Evolutionary conservation across 2,888 invertebrate species (phyloP).

Genomic region (Bellardia pandia): DNA sequence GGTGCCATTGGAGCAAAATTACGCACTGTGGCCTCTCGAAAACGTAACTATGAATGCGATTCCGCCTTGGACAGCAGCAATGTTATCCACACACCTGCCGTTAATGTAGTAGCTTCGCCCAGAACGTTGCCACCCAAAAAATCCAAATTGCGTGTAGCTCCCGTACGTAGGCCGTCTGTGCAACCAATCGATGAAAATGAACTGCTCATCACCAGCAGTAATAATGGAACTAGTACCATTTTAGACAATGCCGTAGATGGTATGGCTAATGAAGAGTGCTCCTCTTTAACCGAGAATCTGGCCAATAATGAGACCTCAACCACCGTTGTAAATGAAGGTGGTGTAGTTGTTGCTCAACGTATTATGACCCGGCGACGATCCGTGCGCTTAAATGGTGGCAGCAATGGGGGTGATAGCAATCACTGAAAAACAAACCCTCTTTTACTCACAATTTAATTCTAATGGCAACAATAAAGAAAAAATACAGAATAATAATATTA

Average conservation of each 20-base stretch:
- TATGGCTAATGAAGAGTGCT: constrained; percentile 78
- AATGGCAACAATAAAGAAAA: constrained; percentile 63
- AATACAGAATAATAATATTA: constrained; percentile 50
- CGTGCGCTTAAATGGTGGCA: constrained; percentile 78
- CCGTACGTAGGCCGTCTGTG: constrained; percentile 76
- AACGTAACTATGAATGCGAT: constrained; percentile 81
- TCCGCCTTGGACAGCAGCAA: constrained; percentile 58
- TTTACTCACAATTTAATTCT: constrained; percentile 49
- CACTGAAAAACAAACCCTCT: constrained; percentile 63
- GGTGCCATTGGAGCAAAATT: constrained; percentile 72
- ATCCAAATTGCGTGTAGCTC: constrained; percentile 78
- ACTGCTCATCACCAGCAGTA: constrained; percentile 49
- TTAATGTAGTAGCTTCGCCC: constrained; percentile 76
- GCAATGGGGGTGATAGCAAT: constrained; percentile 73
- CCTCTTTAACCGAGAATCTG: constrained; percentile 58
- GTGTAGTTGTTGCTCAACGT: constrained; percentile 74
- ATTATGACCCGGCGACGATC: constrained; percentile 80
- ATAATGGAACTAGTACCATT: constrained; percentile 57
- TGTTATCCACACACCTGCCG: constrained; percentile 29
- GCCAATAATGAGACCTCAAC: constrained; percentile 51
- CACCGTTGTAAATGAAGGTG: constrained; percentile 60
- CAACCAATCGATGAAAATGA: constrained; percentile 73
- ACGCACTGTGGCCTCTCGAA: constrained; percentile 78
- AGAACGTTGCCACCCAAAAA: constrained; percentile 81
- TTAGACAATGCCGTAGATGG: constrained; percentile 78